Evolutionary conservation across 2,888 invertebrate genomes (phyloP), one percentile per base, ranked within the genome.

Genomic region (Oxycera nigricornis): DNA sequence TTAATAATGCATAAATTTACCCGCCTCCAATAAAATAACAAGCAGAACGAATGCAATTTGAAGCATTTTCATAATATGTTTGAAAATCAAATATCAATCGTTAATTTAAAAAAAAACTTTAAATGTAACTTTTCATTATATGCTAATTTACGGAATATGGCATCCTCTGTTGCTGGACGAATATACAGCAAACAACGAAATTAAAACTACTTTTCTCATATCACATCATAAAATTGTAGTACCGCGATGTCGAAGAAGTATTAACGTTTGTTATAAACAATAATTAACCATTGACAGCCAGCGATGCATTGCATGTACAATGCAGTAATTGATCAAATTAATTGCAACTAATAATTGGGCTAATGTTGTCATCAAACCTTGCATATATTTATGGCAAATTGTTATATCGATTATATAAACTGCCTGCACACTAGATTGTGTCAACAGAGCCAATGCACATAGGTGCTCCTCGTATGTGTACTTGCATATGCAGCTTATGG

Each of bases 311-410:
- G 52, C 55, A 20, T 52, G 70, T 70, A 31, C 14, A 7, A 7
- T n/a, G 9, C 26, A 20, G 1, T 70, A 70, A 70, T 70, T 70
- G 70, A 70, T 52, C 70, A 70, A 70, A 70, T 70, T 70, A 70
- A 70, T 70, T 70, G 70, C 35, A 70, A 70, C 52, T 70, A 68
- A 68, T 68, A 68, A 68, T 68, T 52, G 30, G 68, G 68, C 68
- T 68, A 70, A 70, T 70, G 70, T 50, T 50, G 50, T 70, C 70
- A 70, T 55, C 52, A 70, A 55, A 22, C 30, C 11, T 28, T 70
- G 70, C 31, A 55, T 55, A 62, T 46, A 46, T 46, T 46, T 46
- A 46, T 46, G 46, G 46, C 11, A 17, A 46, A 46, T n/a, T 46
- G 46, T 46, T 46, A 46, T 46, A 46, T 3, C 22, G 55, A 55